phyloP scores from a whole-genome alignment of 1,140 invertebrate species.

The Archivesica marissinica region DNA sequence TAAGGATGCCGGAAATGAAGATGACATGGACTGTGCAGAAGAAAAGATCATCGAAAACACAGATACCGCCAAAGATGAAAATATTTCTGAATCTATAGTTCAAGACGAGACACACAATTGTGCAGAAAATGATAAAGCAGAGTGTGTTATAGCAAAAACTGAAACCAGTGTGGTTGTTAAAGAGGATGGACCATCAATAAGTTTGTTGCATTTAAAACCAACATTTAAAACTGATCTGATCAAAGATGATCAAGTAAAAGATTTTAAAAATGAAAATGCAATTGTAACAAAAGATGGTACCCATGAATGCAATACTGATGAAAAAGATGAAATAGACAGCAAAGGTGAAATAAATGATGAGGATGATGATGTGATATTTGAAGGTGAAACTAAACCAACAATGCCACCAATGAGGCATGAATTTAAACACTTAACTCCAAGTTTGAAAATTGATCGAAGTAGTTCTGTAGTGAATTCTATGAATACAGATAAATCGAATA shows the following conservation, averaged over 20 bases:
- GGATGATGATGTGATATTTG: slow-evolving; percentile 58
- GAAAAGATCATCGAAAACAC: no score
- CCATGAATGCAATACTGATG: not conserved
- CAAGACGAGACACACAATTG: not conserved
- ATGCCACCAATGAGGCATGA: slow-evolving; percentile 15
- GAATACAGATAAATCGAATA: no score
- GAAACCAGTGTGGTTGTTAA: not conserved
- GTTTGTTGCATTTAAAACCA: not conserved
- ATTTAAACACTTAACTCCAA: no score
- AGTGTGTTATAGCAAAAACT: not conserved
- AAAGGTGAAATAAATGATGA: slow-evolving; percentile 8
- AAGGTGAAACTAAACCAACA: slow-evolving; percentile 34
- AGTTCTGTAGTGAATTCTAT: no score
- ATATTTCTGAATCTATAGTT: no score
- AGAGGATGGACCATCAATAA: not conserved
- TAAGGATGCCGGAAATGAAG: not conserved
- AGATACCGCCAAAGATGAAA: not conserved
- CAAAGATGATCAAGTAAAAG: not conserved
- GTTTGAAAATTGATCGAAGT: no score
- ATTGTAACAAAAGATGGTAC: not conserved
- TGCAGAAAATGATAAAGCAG: not conserved
- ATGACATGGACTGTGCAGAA: no score
- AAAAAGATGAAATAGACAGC: not conserved
- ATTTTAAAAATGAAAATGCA: not conserved
- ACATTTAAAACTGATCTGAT: not conserved